Evolutionary conservation across 2,888 invertebrate species (phyloP).

Genomic region (Eupithecia insigniata): DNA sequence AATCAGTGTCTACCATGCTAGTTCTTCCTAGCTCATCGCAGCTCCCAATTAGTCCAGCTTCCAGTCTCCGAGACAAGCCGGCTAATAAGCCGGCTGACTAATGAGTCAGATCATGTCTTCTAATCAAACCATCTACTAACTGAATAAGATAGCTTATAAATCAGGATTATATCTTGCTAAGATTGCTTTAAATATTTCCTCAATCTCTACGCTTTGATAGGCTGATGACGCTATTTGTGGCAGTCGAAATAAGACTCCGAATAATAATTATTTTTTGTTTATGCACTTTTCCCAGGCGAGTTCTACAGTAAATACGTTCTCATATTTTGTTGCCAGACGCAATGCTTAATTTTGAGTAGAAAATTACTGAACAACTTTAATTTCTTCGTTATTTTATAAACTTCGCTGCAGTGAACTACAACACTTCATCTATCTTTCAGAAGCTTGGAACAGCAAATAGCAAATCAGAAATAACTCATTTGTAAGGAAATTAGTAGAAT

Average conservation of each 20-base stretch:
- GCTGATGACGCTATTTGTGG: background rate
- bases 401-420: conserved; percentile 2
- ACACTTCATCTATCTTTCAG: background rate
- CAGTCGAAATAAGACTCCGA: background rate
- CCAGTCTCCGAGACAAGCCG: conserved; percentile 20
- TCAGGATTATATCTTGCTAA: conserved; percentile 2
- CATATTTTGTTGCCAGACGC: background rate
- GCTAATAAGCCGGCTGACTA: conserved; percentile 27
- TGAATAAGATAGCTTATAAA: conserved; percentile 9
- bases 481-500: background rate
- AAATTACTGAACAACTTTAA: background rate
- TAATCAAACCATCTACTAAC: conserved; percentile 17
- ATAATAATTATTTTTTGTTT: background rate
- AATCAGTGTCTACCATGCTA: conserved; percentile 1
- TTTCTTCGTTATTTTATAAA: background rate
- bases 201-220: background rate
- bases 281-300: background rate
- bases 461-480: background rate
- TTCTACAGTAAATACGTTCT: background rate
- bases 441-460: background rate
- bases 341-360: background rate
- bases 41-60: conserved; percentile 22
- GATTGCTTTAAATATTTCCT: background rate
- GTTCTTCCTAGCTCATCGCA: conserved; percentile 14
- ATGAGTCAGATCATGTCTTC: conserved; percentile 29